Base-by-base conservation (phyloP, 1,140 invertebrate genomes). In the Aplysia californica region DNA sequence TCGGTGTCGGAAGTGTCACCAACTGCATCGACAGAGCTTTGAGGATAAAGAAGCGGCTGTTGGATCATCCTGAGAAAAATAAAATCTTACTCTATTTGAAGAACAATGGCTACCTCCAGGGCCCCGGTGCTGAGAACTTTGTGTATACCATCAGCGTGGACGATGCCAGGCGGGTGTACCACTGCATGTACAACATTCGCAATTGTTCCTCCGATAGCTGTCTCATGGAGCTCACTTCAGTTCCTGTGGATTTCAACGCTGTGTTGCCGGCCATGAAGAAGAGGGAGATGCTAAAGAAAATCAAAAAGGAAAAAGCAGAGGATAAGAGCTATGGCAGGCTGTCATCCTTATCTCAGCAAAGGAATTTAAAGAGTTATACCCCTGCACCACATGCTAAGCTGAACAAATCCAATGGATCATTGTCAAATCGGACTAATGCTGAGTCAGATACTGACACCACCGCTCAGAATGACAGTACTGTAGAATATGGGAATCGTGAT, bases 101-200 rank as follows among this genome's bases (percentile, higher is more conserved):
- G 26, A 59, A 61, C 23, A 38, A 73, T 73, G 70, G 56, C 18
- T 73, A 73, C 26, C n/a, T n/a, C n/a, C n/a, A n/a, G n/a, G n/a
- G n/a, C n/a, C n/a, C n/a, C n/a, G 1, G 5, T 26, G 21, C 31
- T 18, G 35, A 29, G 18, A 35, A 71, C 29, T 3, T 38, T 18
- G 36, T 73, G 15, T 38, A 73, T 0, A 61, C 36, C 18, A 73
- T 73, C 1, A 56, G 29, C 38, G n/a, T 73, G n/a, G 56, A 73
- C 18, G 70, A 73, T 23, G 70, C 56, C 18, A 59, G 29, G 20
- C 31, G 56, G 20, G 35, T 73, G 39, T 73, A 73, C 61, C 70
- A 73, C 41, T 36, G 41, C 38, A 61, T 73, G 21, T 61, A 36
- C 26, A 36, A 39, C 2, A 59, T 73, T 29, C 38, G 3, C 39